These are phyloP conservation scores for Lepidurus arcticus DNA, from an alignment of 1,140 invertebrate species.

Conservation along the genomic window DNA sequence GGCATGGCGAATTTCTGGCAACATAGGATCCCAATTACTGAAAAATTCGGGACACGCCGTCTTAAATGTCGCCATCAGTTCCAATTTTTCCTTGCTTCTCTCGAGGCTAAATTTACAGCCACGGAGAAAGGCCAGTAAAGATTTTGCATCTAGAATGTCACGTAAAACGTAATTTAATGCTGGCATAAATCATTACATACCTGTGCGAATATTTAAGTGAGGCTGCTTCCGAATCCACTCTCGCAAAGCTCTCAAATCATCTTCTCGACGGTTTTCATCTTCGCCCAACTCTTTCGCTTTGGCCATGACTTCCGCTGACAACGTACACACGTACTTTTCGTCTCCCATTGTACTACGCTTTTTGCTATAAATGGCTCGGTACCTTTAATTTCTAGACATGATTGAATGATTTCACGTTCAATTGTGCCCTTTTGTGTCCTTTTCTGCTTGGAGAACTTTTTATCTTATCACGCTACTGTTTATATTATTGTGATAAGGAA, in stretches of 20 bases:
- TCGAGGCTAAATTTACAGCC: too few relatives aligned
- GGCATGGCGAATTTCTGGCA: too few relatives aligned
- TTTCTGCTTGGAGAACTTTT: background rate
- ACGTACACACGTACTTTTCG: slow-evolving; percentile 34
- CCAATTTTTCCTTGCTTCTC: too few relatives aligned
- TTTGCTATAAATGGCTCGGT: background rate
- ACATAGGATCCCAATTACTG: too few relatives aligned
- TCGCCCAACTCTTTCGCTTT: slow-evolving; percentile 62
- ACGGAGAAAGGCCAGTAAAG: too few relatives aligned
- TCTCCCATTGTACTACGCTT: background rate
- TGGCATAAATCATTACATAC: slow-evolving; percentile 44
- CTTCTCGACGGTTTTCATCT: slow-evolving; percentile 59
- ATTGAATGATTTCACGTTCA: background rate
- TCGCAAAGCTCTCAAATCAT: slow-evolving; percentile 58
- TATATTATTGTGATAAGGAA: background rate
- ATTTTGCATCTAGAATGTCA: too few relatives aligned
- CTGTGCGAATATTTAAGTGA: slow-evolving; percentile 63
- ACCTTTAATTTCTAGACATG: background rate
- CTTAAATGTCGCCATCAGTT: too few relatives aligned
- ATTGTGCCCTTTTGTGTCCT: background rate
- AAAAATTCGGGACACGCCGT: too few relatives aligned
- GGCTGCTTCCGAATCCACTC: slow-evolving; percentile 66
- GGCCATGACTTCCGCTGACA: slow-evolving; percentile 37
- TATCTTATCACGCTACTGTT: background rate
- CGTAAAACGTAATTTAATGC: background rate